Conservation (phyloP, 2,888 invertebrate species). For the Deroplatys truncata region DNA sequence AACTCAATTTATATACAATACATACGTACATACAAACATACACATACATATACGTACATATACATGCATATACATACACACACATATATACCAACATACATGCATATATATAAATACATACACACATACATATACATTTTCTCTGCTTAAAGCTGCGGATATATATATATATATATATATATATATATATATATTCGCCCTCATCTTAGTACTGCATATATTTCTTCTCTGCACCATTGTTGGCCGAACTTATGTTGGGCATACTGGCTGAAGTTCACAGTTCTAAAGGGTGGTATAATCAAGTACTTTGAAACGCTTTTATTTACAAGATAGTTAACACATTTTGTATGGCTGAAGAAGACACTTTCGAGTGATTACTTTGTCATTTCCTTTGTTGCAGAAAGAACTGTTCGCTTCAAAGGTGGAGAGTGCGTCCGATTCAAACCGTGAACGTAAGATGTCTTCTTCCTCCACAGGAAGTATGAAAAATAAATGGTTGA, state of each 20-base stretch:
- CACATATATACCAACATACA: neutral
- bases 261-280: no score
- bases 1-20: no score
- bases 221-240: no score
- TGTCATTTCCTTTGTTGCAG: constrained; percentile 49
- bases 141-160: no score
- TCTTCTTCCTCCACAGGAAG: constrained; percentile 80
- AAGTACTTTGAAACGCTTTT: no score
- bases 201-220: no score
- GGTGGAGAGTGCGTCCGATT: constrained; percentile 58
- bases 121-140: no score
- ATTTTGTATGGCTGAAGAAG: neutral
- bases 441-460: constrained; percentile 75
- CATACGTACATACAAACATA: neutral
- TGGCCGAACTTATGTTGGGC: no score
- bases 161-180: no score
- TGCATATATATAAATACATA: neutral
- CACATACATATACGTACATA: neutral
- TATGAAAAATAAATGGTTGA: constrained; percentile 97
- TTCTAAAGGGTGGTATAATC: no score
- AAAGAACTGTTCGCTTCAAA: constrained; percentile 80
- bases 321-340: no score
- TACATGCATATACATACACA: neutral
- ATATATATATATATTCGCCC: neutral
- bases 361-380: neutral